Base-by-base conservation (phyloP, 2,113 vertebrate genomes). In the Taurulus bubalis region DNA sequence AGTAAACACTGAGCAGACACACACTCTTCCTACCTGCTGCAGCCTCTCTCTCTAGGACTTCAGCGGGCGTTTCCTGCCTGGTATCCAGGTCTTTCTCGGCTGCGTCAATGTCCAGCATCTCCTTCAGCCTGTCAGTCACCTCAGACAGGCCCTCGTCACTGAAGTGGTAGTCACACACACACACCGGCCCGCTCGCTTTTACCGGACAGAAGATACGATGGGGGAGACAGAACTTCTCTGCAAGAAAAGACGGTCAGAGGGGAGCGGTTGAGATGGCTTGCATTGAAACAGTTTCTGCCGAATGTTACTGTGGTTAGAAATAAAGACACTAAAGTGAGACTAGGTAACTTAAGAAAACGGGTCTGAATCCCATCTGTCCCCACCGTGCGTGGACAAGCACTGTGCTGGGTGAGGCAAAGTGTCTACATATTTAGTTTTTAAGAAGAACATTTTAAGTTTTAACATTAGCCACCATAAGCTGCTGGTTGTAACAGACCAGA, bases 151-250 rank as follows among this genome's bases (percentile, higher is more conserved):
- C 78, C 88, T 96, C 95, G 7, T 95, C 94, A 5, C 78, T 89
- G 80, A 96, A 96, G 86, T 90, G 94, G 91, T 96, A 95, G 83
- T 95, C 95, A 56, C 94, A 95, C 75, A 94, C 89, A 62, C 77
- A 89, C 74, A 95, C 45, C 0, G 83, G 84, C n/a, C 92, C 76
- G 0, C 79, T 62, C 14, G 45, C 64, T 38, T 83, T 84, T 0
- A 94, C 24, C 0, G 93, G 90, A 40, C 86, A 93, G 78, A 94
- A 95, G 71, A 96, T 75, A 4, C 95, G 92, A 10, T 58, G 88
- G 28, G 95, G 95, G 71, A 91, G 77, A 34, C 34, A 68, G 16
- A 87, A 38, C 15, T 71, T 73, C 24, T 86, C 90, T 92, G 70
- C 72, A 81, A 77, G 56, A 74, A 30, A 79, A 56, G 9, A 28